phyloP scores from a whole-genome alignment of 2,888 invertebrate genomes.

The Polymixis flavicincta region DNA sequence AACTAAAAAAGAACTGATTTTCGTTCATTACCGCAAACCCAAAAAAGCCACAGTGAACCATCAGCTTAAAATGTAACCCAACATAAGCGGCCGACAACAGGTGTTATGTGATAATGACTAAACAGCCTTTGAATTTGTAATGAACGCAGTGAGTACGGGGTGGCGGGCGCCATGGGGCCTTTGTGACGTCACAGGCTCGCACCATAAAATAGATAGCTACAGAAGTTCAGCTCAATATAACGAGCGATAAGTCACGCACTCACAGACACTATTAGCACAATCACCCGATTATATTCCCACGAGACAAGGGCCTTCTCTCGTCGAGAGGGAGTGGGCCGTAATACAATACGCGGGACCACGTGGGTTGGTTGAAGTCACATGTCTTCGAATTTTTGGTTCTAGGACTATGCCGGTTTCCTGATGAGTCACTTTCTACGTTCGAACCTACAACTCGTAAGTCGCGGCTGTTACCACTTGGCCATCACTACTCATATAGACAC shows the following conservation, averaged over 20 bases:
- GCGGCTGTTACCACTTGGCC: too few species aligned
- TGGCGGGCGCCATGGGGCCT: conserved; percentile 66
- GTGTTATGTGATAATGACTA: conserved; percentile 88
- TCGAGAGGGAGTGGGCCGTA: too few species aligned
- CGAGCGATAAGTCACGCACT: neutral
- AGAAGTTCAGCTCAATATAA: conserved; percentile 8
- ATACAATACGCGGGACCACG: too few species aligned
- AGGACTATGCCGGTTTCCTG: too few species aligned
- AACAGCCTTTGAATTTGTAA: conserved; percentile 88
- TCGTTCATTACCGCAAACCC: conserved; percentile 6
- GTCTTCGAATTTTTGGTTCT: too few species aligned
- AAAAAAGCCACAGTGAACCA: conserved; percentile 53
- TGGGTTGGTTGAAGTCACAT: too few species aligned
- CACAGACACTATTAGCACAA: too few species aligned
- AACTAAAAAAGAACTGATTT: neutral
- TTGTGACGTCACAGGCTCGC: conserved; percentile 72
- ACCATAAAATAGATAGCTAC: neutral
- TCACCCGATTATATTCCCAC: too few species aligned
- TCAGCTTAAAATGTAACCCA: conserved; percentile 65
- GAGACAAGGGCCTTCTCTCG: too few species aligned
- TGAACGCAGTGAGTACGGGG: conserved; percentile 80
- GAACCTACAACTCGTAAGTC: too few species aligned
- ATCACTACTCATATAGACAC: too few species aligned
- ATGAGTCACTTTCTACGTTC: too few species aligned
- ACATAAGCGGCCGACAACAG: conserved; percentile 82